Evolutionary conservation across 2,888 invertebrate species (phyloP).

Genomic region (Cheilosia impressa): DNA sequence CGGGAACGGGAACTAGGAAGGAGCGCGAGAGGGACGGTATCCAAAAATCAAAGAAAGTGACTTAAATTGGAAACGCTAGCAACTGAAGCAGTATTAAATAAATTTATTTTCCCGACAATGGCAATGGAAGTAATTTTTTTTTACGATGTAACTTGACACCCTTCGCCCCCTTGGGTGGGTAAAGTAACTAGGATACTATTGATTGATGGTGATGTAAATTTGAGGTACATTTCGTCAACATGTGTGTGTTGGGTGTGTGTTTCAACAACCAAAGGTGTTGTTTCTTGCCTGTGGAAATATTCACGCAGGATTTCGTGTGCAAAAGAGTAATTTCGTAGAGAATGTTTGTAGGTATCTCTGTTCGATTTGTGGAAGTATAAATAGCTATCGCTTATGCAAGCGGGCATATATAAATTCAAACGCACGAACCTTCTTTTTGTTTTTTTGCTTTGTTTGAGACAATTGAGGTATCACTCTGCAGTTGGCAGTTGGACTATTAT

Average conservation of each 20-base stretch:
- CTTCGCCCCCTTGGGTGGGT: slow-evolving; percentile 37
- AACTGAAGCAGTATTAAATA: slow-evolving; percentile 73
- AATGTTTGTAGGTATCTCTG: slow-evolving; percentile 7
- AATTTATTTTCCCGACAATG: slow-evolving; percentile 63
- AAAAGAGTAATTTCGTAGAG: slow-evolving; percentile 40
- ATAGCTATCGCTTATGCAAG: slow-evolving; percentile 35
- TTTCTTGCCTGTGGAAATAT: slow-evolving; percentile 47
- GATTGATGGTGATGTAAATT: slow-evolving; percentile 74
- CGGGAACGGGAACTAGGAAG: not conserved
- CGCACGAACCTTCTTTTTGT: slow-evolving; percentile 10
- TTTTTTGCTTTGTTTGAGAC: not conserved
- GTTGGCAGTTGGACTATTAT: no score
- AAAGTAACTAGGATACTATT: slow-evolving; percentile 64
- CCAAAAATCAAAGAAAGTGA: slow-evolving; percentile 67
- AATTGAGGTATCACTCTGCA: no score
- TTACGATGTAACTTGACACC: slow-evolving; percentile 56
- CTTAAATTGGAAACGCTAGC: slow-evolving; percentile 68
- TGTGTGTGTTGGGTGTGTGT: slow-evolving; percentile 22
- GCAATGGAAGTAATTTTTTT: slow-evolving; percentile 39
- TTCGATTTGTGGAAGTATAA: slow-evolving; percentile 16
- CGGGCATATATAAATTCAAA: slow-evolving; percentile 20
- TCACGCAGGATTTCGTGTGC: slow-evolving; percentile 48
- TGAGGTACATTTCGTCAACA: slow-evolving; percentile 66
- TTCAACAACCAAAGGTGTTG: slow-evolving; percentile 10
- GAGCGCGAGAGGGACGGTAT: not conserved